phyloP scores from a whole-genome alignment of 2,113 vertebrate genomes.

The Microcebus lehilahytsara region DNA sequence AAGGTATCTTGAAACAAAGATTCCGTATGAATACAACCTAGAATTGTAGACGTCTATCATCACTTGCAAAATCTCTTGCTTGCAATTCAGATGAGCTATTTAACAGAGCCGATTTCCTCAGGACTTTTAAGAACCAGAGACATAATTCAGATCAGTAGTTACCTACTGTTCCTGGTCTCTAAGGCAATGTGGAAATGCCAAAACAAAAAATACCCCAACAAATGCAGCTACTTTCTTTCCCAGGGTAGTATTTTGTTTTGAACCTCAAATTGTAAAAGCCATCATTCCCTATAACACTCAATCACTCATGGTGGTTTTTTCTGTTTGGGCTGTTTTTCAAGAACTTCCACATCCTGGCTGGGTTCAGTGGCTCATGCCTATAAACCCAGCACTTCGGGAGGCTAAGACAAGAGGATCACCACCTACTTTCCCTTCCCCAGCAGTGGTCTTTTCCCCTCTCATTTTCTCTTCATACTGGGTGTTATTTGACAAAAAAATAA shows the following conservation, averaged over 20 bases:
- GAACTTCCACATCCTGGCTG: neutral
- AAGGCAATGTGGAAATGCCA: neutral
- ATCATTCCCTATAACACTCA: neutral
- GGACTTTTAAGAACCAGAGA: neutral
- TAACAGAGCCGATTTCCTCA: neutral
- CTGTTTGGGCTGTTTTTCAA: slow-evolving; percentile 10
- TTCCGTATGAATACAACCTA: neutral
- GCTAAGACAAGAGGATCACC: too few species aligned
- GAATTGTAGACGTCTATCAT: neutral
- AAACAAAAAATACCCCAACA: neutral
- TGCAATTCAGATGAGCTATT: neutral
- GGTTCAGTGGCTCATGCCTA: too few species aligned
- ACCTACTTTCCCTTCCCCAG: neutral
- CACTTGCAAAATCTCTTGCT: neutral
- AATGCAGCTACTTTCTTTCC: neutral
- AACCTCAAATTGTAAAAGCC: neutral
- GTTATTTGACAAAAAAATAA: slow-evolving; percentile 41
- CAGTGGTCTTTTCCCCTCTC: neutral
- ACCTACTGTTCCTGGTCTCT: neutral
- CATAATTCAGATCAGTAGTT: neutral
- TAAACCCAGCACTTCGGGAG: too few species aligned
- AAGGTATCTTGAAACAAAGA: neutral
- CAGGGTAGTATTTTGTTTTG: neutral
- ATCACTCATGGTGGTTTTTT: neutral
- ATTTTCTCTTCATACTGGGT: slow-evolving; percentile 32